A percentile compares a stretch with the other conserved stretches of the same genome.
phyloP scores from a whole-genome alignment of 2,113 vertebrate genomes.

The Podarcis muralis region DNA sequence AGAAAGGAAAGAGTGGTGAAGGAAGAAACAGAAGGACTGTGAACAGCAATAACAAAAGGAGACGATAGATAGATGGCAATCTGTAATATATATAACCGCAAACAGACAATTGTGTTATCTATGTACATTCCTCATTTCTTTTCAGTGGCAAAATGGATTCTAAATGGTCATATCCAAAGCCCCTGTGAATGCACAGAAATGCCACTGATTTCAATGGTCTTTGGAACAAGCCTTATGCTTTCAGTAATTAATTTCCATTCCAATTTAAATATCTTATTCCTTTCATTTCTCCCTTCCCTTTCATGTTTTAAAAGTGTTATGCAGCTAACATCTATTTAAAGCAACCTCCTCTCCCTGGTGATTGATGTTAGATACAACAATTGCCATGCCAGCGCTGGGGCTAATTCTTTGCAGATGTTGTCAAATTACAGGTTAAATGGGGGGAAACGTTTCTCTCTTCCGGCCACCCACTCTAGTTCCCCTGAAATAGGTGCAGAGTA shows the following conservation, averaged over 20 bases:
- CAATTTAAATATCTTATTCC: conserved; percentile 65
- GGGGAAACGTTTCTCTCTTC: conserved; percentile 77
- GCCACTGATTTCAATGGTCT: background rate
- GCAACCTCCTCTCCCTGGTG: conserved; percentile 79
- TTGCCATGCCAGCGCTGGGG: conserved; percentile 83
- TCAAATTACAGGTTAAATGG: conserved; percentile 86
- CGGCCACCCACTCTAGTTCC: conserved; percentile 88
- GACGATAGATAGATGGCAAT: background rate
- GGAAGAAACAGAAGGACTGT: background rate
- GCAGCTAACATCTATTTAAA: conserved; percentile 84
- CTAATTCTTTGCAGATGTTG: conserved; percentile 96
- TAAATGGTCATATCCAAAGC: background rate
- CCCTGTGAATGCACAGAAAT: background rate
- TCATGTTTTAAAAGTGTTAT: conserved; percentile 80
- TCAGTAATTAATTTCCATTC: conserved; percentile 67
- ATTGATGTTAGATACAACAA: conserved; percentile 93
- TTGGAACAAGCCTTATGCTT: conserved; percentile 39
- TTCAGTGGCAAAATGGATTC: conserved; percentile 55
- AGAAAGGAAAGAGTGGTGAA: background rate
- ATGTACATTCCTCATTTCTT: conserved; percentile 39
- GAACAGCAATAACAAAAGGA: fast-evolving
- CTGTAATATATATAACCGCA: conserved; percentile 40
- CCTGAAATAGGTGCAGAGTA: conserved; percentile 83
- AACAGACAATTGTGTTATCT: conserved; percentile 17
- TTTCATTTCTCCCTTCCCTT: conserved; percentile 61